A percentile compares a stretch with the other conserved stretches of the same genome.
Evolutionary conservation across 2,888 invertebrate species (phyloP).

Genomic region (Drosophila nigricruria): DNA sequence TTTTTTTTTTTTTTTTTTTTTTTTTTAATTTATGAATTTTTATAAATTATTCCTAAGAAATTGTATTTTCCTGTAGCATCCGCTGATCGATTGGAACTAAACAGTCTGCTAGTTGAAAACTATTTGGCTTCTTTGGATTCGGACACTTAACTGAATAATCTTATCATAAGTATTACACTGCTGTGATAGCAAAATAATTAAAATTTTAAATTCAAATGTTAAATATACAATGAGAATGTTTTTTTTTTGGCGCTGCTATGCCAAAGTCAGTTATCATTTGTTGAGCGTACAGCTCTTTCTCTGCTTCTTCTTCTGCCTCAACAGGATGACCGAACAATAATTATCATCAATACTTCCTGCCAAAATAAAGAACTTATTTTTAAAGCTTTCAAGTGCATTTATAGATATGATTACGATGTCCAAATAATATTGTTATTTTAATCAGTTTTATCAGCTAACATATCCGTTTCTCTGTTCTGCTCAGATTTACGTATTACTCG

Average conservation of each 20-base stretch:
- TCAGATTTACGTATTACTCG: neutral
- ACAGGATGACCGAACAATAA: neutral
- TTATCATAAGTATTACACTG: neutral
- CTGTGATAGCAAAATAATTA: constrained; percentile 12
- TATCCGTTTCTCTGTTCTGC: neutral
- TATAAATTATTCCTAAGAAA: neutral
- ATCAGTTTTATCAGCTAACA: neutral
- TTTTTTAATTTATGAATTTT: neutral
- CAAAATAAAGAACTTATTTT: neutral
- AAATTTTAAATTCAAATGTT: neutral
- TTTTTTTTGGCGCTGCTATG: neutral
- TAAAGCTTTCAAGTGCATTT: neutral
- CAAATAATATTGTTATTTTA: neutral
- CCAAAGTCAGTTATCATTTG: neutral
- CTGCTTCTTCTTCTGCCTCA: neutral
- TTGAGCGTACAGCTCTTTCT: neutral
- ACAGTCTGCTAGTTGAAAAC: neutral
- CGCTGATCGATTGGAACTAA: neutral
- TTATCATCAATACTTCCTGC: neutral
- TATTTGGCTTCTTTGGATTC: neutral
- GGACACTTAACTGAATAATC: neutral
- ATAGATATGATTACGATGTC: neutral
- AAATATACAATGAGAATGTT: neutral
- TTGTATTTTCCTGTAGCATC: neutral
- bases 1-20: neutral